Conservation (phyloP, 2,888 invertebrate genomes). For the Penaeus monodon region DNA sequence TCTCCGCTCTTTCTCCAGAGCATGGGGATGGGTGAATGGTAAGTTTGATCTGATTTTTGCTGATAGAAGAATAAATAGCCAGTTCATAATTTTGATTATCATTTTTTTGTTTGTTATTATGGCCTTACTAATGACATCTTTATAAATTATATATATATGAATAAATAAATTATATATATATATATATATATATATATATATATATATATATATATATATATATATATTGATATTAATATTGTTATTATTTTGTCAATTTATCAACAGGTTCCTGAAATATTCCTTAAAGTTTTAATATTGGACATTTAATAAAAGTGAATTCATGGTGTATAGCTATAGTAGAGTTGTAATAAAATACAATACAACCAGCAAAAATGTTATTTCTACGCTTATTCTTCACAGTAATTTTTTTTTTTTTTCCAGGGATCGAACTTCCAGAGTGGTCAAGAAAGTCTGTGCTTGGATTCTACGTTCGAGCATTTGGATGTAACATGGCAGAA, state of each 20-base stretch:
- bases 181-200: too few species aligned
- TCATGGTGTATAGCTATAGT: too few species aligned
- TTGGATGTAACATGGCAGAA: slow-evolving; percentile 88
- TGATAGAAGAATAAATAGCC: too few species aligned
- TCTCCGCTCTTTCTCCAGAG: slow-evolving; percentile 84
- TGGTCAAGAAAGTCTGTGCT: slow-evolving; percentile 82
- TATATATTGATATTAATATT: neutral
- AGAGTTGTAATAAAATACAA: too few species aligned
- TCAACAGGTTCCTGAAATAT: neutral
- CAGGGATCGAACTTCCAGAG: slow-evolving; percentile 78
- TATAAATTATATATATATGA: neutral
- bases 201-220: too few species aligned
- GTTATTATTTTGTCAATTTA: neutral
- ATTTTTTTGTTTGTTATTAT: neutral
- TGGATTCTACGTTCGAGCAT: slow-evolving; percentile 81
- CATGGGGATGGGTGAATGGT: slow-evolving; percentile 89
- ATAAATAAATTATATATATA: too few species aligned
- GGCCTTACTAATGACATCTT: neutral
- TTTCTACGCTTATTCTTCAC: too few species aligned
- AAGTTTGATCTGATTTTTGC: neutral
- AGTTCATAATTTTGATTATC: neutral
- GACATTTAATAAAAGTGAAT: too few species aligned
- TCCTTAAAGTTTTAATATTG: neutral
- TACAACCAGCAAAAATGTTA: too few species aligned
- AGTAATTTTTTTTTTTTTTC: slow-evolving; percentile 6